phyloP scores from a whole-genome alignment of 2,113 vertebrate genomes.

The Labeo rohita region DNA sequence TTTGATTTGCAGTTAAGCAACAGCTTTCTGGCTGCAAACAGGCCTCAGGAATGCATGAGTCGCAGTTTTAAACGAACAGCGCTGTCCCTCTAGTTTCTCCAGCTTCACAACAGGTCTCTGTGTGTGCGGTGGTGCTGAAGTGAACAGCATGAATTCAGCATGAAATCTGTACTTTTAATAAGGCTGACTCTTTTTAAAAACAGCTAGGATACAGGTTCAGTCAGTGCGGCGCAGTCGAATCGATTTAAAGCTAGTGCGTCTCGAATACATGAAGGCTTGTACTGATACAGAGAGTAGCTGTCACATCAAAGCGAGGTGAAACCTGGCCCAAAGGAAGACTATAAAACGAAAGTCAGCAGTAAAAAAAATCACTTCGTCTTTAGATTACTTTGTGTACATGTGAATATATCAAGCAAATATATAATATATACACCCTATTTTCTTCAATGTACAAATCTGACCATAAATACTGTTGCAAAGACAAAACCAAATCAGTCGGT shows the following conservation, averaged over 20 bases:
- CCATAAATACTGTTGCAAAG: constrained; percentile 30
- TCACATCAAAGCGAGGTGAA: constrained; percentile 26
- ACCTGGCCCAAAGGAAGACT: not conserved
- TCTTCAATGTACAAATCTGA: constrained; percentile 24
- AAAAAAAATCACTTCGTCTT: not conserved
- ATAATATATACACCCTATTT: not conserved
- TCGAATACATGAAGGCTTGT: constrained; percentile 20
- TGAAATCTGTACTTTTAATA: constrained; percentile 8
- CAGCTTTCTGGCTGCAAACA: constrained; percentile 28
- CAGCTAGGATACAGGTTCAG: constrained; percentile 7
- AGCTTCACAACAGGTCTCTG: not conserved
- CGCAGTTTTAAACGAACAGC: not conserved
- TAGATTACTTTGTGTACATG: constrained; percentile 1
- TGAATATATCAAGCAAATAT: not conserved
- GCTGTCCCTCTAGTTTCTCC: not conserved
- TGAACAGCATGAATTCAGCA: constrained; percentile 39
- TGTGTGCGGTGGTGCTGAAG: constrained; percentile 6
- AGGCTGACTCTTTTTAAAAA: constrained; percentile 34
- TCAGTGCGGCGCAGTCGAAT: constrained; percentile 34
- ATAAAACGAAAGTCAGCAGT: constrained; percentile 18
- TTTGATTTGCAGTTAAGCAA: constrained; percentile 14
- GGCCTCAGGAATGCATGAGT: constrained; percentile 5
- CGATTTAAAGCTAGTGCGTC: constrained; percentile 38
- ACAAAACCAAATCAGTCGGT: constrained; percentile 17
- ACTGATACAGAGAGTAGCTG: constrained; percentile 36